A percentile compares a stretch with the other conserved stretches of the same genome.
Evolutionary conservation across 2,888 invertebrate species (phyloP).

Genomic region (Brachyopa scutellaris): DNA sequence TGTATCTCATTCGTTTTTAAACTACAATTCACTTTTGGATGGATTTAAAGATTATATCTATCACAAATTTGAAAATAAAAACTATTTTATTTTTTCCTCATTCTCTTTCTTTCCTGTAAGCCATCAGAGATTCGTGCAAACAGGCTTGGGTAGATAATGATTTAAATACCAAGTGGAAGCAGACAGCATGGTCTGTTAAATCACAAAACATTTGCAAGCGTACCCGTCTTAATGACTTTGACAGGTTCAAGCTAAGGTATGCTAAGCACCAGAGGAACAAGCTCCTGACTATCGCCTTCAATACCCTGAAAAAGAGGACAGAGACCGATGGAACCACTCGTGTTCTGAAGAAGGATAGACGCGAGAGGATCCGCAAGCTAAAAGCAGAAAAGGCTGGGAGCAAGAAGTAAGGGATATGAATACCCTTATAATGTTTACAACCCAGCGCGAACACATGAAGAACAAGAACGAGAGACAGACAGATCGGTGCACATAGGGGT

Average conservation of each 20-base stretch:
- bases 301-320: constrained; percentile 87
- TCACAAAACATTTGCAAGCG: constrained; percentile 93
- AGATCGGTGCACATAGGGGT: too few relatives aligned
- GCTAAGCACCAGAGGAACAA: constrained; percentile 94
- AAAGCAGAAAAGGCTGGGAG: constrained; percentile 82
- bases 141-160: constrained; percentile 95
- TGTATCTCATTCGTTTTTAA: too few relatives aligned
- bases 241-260: constrained; percentile 96
- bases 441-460: too few relatives aligned
- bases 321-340: constrained; percentile 84
- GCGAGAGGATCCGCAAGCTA: constrained; percentile 79
- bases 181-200: constrained; percentile 95
- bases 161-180: constrained; percentile 93
- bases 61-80: too few relatives aligned
- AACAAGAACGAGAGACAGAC: too few relatives aligned
- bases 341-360: constrained; percentile 81
- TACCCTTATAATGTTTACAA: too few relatives aligned
- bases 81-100: too few relatives aligned
- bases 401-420: constrained; percentile 84
- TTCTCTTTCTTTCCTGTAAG: constrained; percentile 82
- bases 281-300: constrained; percentile 89
- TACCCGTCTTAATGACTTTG: constrained; percentile 94
- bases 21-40: too few relatives aligned
- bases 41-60: too few relatives aligned
- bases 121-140: constrained; percentile 93